These are phyloP conservation scores for Drosophila ercepeae DNA, from an alignment of 1,140 invertebrate species.

Conservation along the genomic window DNA sequence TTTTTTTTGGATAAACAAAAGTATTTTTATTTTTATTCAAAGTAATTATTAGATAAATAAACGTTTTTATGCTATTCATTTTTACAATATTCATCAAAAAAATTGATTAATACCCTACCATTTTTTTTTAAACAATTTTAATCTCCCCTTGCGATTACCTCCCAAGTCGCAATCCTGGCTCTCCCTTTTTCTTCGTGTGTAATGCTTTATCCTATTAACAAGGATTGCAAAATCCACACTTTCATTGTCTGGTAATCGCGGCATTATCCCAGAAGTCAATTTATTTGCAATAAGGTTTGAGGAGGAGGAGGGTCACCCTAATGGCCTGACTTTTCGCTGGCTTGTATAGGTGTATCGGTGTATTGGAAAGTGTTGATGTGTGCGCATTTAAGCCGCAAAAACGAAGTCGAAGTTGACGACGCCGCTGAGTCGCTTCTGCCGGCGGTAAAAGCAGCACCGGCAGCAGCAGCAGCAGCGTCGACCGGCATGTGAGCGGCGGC, in stretches of 20 bases:
- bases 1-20: too few relatives aligned
- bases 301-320: constrained; percentile 41
- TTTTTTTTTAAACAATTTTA: not conserved
- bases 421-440: constrained; percentile 42
- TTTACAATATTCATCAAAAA: too few relatives aligned
- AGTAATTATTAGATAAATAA: too few relatives aligned
- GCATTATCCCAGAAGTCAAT: constrained; percentile 33
- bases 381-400: constrained; percentile 74
- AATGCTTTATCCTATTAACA: constrained; percentile 1
- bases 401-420: constrained; percentile 71
- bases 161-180: not conserved
- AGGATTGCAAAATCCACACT: constrained; percentile 7
- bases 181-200: not conserved
- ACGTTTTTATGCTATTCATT: too few relatives aligned
- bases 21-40: too few relatives aligned
- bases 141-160: not conserved
- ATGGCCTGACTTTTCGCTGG: constrained; percentile 22
- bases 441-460: constrained; percentile 41
- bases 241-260: constrained; percentile 26
- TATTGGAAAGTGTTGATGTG: constrained; percentile 39
- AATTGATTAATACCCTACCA: too few relatives aligned
- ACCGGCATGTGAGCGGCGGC: constrained; percentile 41
- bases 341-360: constrained; percentile 4
- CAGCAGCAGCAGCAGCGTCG: too few relatives aligned
- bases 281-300: constrained; percentile 39